A percentile compares a stretch with the other conserved stretches of the same genome.
Conservation (phyloP, 2,113 vertebrate species). For the Leptobrachium leishanense region DNA sequence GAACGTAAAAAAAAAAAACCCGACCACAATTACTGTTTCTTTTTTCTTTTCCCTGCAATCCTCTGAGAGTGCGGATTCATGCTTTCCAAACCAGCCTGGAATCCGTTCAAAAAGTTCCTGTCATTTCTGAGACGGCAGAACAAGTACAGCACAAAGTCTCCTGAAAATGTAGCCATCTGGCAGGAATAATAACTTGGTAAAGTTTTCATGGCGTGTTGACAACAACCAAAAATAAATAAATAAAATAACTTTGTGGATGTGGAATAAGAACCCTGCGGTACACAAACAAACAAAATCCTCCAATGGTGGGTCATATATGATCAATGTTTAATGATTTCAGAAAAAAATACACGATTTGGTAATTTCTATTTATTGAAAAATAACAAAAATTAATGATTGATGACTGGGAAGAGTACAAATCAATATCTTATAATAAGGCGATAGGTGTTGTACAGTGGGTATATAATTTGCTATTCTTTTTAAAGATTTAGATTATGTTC, state of each 20-base stretch:
- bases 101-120: conserved; percentile 39
- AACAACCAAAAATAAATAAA: conserved; percentile 28
- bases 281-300: conserved; percentile 18
- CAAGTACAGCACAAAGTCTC: conserved; percentile 29
- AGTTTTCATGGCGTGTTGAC: conserved; percentile 44
- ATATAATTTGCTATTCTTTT: too few relatives aligned
- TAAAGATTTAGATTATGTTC: too few relatives aligned
- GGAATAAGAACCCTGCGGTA: conserved; percentile 28
- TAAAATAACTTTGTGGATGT: conserved; percentile 3
- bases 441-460: too few relatives aligned
- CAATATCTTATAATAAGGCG: too few relatives aligned
- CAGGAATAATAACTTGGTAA: conserved; percentile 19
- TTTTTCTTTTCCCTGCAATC: conserved; percentile 20
- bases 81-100: conserved; percentile 37
- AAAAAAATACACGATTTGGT: too few relatives aligned
- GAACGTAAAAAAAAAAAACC: conserved; percentile 21
- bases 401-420: too few relatives aligned
- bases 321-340: background rate
- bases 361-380: too few relatives aligned
- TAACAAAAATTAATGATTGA: too few relatives aligned
- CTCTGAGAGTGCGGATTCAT: conserved; percentile 31
- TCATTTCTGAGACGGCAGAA: conserved; percentile 28
- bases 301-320: conserved; percentile 2
- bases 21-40: conserved; percentile 30
- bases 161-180: conserved; percentile 23